These are phyloP conservation scores for Sphaerophoria taeniata DNA, from an alignment of 2,888 invertebrate genomes.

Conservation along the genomic window DNA sequence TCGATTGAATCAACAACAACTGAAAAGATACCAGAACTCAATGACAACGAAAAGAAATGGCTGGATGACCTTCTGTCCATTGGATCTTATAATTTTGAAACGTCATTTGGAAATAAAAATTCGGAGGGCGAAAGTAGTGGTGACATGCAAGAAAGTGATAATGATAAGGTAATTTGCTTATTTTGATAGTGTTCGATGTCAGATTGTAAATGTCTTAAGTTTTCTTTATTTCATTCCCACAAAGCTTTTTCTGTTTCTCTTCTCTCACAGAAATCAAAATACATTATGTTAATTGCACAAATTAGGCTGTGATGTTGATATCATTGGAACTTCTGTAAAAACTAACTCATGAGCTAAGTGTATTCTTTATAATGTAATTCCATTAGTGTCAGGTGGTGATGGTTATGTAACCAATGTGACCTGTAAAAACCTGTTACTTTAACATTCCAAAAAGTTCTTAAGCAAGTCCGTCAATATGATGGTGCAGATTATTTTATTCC, in stretches of 20 bases:
- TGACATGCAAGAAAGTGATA: slow-evolving; percentile 39
- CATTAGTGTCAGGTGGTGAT: too few relatives aligned
- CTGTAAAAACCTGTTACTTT: too few relatives aligned
- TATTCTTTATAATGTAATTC: too few relatives aligned
- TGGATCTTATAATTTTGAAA: slow-evolving; percentile 80
- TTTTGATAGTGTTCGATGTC: neutral
- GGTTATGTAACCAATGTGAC: too few relatives aligned
- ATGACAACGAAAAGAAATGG: slow-evolving; percentile 80
- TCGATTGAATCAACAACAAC: slow-evolving; percentile 57
- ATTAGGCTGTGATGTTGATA: neutral
- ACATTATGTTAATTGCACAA: neutral
- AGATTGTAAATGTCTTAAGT: neutral
- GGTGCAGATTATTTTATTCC: too few relatives aligned
- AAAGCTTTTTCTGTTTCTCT: neutral
- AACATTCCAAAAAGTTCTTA: too few relatives aligned
- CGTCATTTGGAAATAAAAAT: slow-evolving; percentile 58
- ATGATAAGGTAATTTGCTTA: slow-evolving; percentile 60
- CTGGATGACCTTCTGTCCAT: slow-evolving; percentile 81
- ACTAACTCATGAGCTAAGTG: neutral
- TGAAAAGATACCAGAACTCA: slow-evolving; percentile 77
- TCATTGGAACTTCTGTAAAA: neutral
- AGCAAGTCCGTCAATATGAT: too few relatives aligned
- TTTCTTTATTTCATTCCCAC: neutral
- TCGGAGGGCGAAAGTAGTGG: slow-evolving; percentile 3
- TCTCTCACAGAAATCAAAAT: neutral